These are phyloP conservation scores for Casuarius casuarius DNA, from an alignment of 2,113 vertebrate genomes.

Conservation along the genomic window DNA sequence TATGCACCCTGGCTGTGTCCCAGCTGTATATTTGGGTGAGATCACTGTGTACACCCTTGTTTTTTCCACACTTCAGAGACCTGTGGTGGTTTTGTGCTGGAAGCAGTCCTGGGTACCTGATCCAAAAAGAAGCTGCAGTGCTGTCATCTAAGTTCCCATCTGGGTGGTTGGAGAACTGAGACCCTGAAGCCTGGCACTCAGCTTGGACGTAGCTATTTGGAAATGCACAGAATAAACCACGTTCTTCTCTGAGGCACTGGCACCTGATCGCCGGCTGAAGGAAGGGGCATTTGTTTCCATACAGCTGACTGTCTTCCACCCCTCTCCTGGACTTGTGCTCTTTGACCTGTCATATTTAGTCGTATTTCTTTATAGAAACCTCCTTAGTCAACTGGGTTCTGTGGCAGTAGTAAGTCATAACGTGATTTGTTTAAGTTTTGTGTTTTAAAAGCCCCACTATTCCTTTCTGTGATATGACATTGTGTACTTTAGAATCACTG, in stretches of 20 bases:
- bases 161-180: not conserved
- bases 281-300: not conserved
- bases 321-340: not conserved
- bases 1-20: not conserved
- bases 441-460: not conserved
- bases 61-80: not conserved
- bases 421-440: not conserved
- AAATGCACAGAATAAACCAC: not conserved
- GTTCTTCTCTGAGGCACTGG: not conserved
- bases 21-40: not conserved
- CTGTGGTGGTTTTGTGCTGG: not conserved
- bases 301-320: not conserved
- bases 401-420: not conserved
- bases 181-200: not conserved
- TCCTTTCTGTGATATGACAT: not conserved
- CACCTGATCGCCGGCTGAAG: not conserved
- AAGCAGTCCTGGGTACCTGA: not conserved
- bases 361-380: not conserved
- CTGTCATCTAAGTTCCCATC: not conserved
- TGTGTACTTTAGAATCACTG: not conserved
- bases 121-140: not conserved
- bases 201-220: not conserved
- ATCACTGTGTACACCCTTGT: not conserved
- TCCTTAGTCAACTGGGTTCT: not conserved
- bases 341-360: not conserved